A percentile compares a stretch with the other conserved stretches of the same genome.
These are phyloP conservation scores for Heliconius aoede DNA, from an alignment of 2,888 invertebrate genomes.

Conservation along the genomic window DNA sequence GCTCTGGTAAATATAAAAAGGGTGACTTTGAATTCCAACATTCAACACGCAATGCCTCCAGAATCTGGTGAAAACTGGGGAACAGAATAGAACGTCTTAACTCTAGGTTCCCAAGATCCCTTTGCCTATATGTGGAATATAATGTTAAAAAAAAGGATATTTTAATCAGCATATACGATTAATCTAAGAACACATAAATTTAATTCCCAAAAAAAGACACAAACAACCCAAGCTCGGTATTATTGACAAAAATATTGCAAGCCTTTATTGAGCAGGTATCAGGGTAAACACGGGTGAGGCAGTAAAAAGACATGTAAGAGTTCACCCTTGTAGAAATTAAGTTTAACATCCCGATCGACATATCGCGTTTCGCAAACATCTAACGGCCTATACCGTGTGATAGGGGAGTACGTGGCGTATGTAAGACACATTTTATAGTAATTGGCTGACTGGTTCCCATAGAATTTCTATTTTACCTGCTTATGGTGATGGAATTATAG, in stretches of 20 bases:
- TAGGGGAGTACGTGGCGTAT: constrained; percentile 44
- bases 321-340: constrained; percentile 78
- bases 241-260: constrained; percentile 46
- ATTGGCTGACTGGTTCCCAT: constrained; percentile 39
- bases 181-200: not conserved
- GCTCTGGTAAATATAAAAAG: too few relatives aligned
- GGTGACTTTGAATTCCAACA: too few relatives aligned
- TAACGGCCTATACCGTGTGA: constrained; percentile 66
- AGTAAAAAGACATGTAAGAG: constrained; percentile 70
- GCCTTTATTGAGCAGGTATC: constrained; percentile 61
- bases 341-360: constrained; percentile 82
- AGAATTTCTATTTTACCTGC: constrained; percentile 1
- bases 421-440: constrained; percentile 45
- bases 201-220: not conserved
- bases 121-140: too few relatives aligned
- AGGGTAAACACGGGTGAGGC: constrained; percentile 71
- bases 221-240: not conserved
- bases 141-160: too few relatives aligned
- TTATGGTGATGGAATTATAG: not conserved
- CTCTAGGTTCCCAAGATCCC: too few relatives aligned
- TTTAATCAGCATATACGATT: not conserved
- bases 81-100: too few relatives aligned
- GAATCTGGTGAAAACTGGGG: too few relatives aligned
- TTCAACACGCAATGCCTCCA: too few relatives aligned
- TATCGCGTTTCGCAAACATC: constrained; percentile 72